A percentile compares a stretch with the other conserved stretches of the same genome.
These are phyloP conservation scores for Taurulus bubalis DNA, from an alignment of 2,113 vertebrate genomes.

Conservation along the genomic window DNA sequence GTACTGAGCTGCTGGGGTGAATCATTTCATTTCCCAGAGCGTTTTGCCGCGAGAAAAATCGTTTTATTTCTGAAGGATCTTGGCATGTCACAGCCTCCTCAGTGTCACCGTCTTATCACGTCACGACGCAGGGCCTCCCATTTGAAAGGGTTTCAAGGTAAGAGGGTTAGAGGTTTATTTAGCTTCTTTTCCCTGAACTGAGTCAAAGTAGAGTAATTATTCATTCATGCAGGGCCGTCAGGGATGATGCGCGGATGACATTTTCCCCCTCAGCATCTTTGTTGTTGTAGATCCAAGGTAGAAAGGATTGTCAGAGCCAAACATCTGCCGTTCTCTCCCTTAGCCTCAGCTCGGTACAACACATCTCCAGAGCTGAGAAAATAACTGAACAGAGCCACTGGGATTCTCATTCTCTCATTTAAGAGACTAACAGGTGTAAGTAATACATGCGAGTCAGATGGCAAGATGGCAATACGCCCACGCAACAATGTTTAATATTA, in stretches of 20 bases:
- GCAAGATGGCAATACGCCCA: conserved; percentile 28
- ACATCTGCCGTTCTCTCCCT: conserved; percentile 67
- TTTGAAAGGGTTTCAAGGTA: conserved; percentile 61
- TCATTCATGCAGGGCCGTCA: conserved; percentile 56
- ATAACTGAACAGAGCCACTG: conserved; percentile 44
- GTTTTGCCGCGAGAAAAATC: conserved; percentile 63
- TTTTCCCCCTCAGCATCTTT: conserved; percentile 72
- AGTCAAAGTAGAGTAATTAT: conserved; percentile 71
- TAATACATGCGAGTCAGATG: conserved; percentile 49
- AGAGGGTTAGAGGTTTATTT: conserved; percentile 41
- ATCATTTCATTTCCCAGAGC: conserved; percentile 72
- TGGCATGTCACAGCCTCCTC: conserved; percentile 60
- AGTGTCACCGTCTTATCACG: conserved; percentile 63
- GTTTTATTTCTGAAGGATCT: conserved; percentile 66
- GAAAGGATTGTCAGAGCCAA: conserved; percentile 55
- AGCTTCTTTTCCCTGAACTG: conserved; percentile 36
- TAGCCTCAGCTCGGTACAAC: conserved; percentile 48
- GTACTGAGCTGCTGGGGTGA: conserved; percentile 63
- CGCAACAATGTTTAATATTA: conserved; percentile 36
- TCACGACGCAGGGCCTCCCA: conserved; percentile 55
- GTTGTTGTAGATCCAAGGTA: conserved; percentile 67
- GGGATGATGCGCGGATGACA: conserved; percentile 71
- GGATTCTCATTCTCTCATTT: conserved; percentile 57
- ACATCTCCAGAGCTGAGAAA: conserved; percentile 52
- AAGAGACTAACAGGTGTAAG: conserved; percentile 41